phyloP scores from a whole-genome alignment of 2,888 invertebrate species.

The Bursaphelenchus okinawaensis region DNA sequence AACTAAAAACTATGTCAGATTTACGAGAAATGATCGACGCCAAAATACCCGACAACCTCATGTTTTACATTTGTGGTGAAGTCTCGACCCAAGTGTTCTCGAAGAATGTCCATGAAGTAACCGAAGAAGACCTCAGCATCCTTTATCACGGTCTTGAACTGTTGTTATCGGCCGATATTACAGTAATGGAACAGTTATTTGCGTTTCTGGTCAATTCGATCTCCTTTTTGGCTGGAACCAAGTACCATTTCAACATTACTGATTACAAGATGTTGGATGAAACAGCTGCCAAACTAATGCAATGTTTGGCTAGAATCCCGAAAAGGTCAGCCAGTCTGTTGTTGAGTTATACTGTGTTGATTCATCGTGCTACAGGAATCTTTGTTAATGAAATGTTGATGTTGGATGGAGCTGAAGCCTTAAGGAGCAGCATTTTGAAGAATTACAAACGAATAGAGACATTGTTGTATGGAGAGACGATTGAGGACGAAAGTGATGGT shows the following conservation, averaged over 20 bases:
- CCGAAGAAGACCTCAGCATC: neutral
- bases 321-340: neutral
- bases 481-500: neutral
- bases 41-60: neutral
- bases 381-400: neutral
- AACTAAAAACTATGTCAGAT: neutral
- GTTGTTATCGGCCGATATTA: neutral
- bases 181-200: neutral
- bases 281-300: neutral
- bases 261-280: neutral
- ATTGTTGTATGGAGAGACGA: neutral
- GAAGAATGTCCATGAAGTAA: neutral
- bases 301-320: neutral
- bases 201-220: neutral
- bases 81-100: neutral
- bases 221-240: neutral
- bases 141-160: neutral
- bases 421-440: neutral
- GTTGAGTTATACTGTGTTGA: neutral
- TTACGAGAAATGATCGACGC: neutral
- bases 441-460: neutral
- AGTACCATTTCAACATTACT: neutral
- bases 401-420: neutral
- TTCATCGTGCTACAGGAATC: neutral
- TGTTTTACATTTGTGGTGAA: conserved; percentile 1